Evolutionary conservation across 2,888 invertebrate species (phyloP).

Genomic region (Leucozona laternaria): DNA sequence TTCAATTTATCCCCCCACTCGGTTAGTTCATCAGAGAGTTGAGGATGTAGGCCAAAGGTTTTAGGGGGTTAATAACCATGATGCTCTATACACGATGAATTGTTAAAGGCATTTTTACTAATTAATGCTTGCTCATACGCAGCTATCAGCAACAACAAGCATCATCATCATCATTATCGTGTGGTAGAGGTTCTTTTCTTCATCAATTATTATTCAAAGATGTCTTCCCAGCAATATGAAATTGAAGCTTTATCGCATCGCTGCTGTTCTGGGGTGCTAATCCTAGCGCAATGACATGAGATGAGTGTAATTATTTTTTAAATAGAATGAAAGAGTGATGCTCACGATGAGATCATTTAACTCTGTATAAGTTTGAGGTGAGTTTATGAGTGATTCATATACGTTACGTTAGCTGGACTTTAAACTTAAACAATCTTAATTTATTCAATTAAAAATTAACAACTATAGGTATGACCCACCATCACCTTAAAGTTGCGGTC

Average conservation of each 20-base stretch:
- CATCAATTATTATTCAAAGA: conserved; percentile 8
- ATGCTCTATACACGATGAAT: conserved; percentile 23
- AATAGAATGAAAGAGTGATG: not conserved
- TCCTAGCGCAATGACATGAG: conserved; percentile 14
- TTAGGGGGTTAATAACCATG: conserved; percentile 29
- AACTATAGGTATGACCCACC: not conserved
- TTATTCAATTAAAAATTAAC: not conserved
- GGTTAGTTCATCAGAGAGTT: not conserved
- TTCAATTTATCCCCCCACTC: not conserved
- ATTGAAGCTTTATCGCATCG: not conserved
- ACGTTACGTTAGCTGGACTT: no score
- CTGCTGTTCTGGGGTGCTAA: conserved; percentile 4
- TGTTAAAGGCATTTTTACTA: conserved; percentile 26
- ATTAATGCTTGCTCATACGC: conserved; percentile 25
- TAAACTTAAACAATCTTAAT: not conserved
- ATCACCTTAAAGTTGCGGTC: conserved; percentile 6
- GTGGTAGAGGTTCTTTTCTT: not conserved
- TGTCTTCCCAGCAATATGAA: conserved; percentile 9
- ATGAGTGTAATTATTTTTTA: conserved; percentile 8
- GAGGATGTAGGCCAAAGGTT: conserved; percentile 31
- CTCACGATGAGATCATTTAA: conserved; percentile 25
- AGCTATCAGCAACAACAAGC: not conserved
- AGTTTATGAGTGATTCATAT: not conserved
- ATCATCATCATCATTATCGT: not conserved
- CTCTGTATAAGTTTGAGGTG: conserved; percentile 1